Percentiles rank a stretch among this genome's conserved stretches.
Evolutionary conservation across 2,797 vertebrate species (phyloP).

Genomic region (Echiichthys vipera): DNA sequence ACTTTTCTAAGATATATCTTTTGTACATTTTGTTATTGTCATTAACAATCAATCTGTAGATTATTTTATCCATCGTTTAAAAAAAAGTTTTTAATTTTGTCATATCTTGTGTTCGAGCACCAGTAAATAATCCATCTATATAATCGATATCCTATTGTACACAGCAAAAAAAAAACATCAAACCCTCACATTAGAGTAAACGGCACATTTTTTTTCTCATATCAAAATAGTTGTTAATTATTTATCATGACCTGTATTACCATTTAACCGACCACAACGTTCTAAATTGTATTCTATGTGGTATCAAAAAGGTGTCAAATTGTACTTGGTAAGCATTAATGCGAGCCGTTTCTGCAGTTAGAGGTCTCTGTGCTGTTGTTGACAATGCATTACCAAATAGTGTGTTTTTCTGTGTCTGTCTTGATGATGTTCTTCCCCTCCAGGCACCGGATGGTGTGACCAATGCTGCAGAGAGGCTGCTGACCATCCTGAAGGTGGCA

Average conservation of each 20-base stretch:
- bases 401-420: neutral
- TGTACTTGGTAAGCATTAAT: neutral
- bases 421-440: conserved; percentile 1
- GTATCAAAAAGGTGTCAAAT: neutral
- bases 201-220: neutral
- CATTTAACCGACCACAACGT: neutral
- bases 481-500: conserved; percentile 87
- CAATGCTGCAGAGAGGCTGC: conserved; percentile 84
- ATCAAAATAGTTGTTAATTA: neutral
- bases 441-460: conserved; percentile 84
- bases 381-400: neutral
- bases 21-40: no score
- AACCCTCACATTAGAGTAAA: neutral
- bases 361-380: neutral
- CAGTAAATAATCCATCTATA: no score
- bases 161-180: neutral
- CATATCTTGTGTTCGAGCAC: neutral
- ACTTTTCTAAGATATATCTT: no score
- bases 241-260: neutral
- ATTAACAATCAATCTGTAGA: neutral
- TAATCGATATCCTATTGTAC: no score
- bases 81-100: no score
- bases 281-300: neutral
- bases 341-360: neutral
- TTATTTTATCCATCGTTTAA: neutral